Base-by-base conservation (phyloP, 2,113 vertebrate species). In the Thalassarche chlororhynchos region DNA sequence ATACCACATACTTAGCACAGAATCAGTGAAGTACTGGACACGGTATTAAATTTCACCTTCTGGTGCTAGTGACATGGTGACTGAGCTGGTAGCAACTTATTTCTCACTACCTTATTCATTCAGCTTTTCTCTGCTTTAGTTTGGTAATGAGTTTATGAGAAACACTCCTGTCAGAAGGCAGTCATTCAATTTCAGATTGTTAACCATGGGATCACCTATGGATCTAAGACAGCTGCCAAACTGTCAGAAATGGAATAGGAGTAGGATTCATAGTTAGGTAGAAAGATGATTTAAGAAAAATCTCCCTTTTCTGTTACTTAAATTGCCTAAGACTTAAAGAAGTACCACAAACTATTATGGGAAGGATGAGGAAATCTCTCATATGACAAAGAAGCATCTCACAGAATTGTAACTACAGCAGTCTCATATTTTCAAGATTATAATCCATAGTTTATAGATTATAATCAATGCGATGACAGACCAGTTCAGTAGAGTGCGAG, bases 21-120 rank as follows among this genome's bases (percentile, higher is more conserved):
- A 88, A 82, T 65, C 36, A 32, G 44, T 46, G 44, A 89, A 69
- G 52, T n/a, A 82, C 17, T 17, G 9, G 44, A 87, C 14, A 71
- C 0, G 0, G 29, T 31, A 55, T 19, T 61, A 64, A 44, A 81
- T 68, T 46, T 87, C 13, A 60, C 26, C 15, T 61, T 85, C 49
- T 65, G 23, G 26, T 61, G 44, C 17, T 65, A 49, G 6, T 61
- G 18, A 72, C 31, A 18, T 5, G 21, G 34, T 0, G 0, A 44
- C 34, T 52, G 42, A 87, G 49, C 52, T 85, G 21, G 20, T 26
- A 68, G 24, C 36, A 84, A 77, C 7, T 69, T 31, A 29, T 32
- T 92, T 86, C 62, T 83, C 34, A 36, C 44, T 36, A 21, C 5
- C 5, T 49, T 61, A 51, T 20, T 62, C 51, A 70, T 74, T 85